Conservation (phyloP, 2,888 invertebrate species). For the Drosophila subsilvestris region DNA sequence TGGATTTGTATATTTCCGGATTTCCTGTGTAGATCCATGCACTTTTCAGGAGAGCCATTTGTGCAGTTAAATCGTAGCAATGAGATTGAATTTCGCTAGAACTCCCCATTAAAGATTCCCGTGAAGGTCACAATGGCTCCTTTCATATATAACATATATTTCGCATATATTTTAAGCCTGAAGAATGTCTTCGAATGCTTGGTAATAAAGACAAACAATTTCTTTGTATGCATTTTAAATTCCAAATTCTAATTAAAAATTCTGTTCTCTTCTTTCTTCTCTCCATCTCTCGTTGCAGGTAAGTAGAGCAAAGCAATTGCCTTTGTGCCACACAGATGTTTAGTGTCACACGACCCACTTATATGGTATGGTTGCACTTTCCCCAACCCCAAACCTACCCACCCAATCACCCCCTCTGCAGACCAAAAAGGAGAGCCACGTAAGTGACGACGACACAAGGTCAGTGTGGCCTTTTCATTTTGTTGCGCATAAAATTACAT, state of each 20-base stretch:
- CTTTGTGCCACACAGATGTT: constrained; percentile 46
- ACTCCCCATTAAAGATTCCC: no score
- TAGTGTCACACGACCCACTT: constrained; percentile 71
- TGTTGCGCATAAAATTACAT: constrained; percentile 46
- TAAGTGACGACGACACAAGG: constrained; percentile 62
- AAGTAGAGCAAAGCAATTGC: constrained; percentile 66
- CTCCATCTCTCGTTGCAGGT: constrained; percentile 56
- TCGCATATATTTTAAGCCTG: no score
- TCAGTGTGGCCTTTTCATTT: constrained; percentile 59
- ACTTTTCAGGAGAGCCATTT: no score
- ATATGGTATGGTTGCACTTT: constrained; percentile 41
- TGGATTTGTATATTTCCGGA: no score
- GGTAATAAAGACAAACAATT: no score
- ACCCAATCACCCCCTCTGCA: constrained; percentile 1
- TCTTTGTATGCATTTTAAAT: not conserved
- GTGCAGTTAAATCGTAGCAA: no score
- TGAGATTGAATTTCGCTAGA: no score
- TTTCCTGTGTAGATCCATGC: not conserved
- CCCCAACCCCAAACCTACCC: constrained; percentile 6
- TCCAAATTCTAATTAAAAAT: constrained; percentile 26
- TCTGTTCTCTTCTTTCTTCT: constrained; percentile 20
- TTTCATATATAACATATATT: no score
- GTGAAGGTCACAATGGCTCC: no score
- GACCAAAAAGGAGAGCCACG: constrained; percentile 22
- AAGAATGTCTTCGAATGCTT: no score